Evolutionary conservation across 2,113 vertebrate genomes (phyloP).

Genomic region (Brachyhypopomus gauderio): DNA sequence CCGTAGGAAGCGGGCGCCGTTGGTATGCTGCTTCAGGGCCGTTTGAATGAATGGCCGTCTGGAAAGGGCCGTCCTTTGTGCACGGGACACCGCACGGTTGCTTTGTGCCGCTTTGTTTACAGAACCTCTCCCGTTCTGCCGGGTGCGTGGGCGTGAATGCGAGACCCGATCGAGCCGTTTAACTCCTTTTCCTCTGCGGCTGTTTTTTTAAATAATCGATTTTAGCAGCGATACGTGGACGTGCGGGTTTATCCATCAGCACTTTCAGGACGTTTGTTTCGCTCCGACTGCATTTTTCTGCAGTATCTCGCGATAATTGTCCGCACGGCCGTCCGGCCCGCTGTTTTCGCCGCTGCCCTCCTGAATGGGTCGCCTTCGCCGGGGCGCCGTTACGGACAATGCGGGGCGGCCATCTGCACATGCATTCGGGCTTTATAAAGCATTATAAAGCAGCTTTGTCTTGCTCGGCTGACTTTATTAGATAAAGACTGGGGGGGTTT

Average conservation of each 20-base stretch:
- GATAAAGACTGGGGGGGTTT: slow-evolving; percentile 4
- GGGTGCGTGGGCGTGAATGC: slow-evolving; percentile 41
- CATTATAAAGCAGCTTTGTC: slow-evolving; percentile 38
- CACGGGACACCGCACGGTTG: slow-evolving; percentile 64
- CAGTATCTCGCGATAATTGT: not conserved
- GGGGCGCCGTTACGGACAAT: slow-evolving; percentile 12
- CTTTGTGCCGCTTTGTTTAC: slow-evolving; percentile 73
- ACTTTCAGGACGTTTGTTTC: not conserved
- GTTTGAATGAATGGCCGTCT: slow-evolving; percentile 66
- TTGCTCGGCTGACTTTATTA: slow-evolving; percentile 28
- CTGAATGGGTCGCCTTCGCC: slow-evolving; percentile 27
- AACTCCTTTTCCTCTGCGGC: too few species aligned
- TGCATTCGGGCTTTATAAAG: slow-evolving; percentile 24
- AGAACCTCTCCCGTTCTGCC: slow-evolving; percentile 64
- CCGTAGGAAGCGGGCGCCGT: slow-evolving; percentile 63
- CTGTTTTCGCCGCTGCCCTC: not conserved
- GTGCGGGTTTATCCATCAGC: not conserved
- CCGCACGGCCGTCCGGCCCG: too few species aligned
- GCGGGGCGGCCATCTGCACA: slow-evolving; percentile 42
- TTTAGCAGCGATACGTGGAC: too few species aligned
- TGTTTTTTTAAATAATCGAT: not conserved
- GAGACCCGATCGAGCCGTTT: not conserved
- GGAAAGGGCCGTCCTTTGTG: slow-evolving; percentile 72
- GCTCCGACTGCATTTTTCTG: not conserved
- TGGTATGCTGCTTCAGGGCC: slow-evolving; percentile 46